These are phyloP conservation scores for Lepilemur ruficaudatus DNA, from an alignment of 2,797 vertebrate species.

Conservation along the genomic window DNA sequence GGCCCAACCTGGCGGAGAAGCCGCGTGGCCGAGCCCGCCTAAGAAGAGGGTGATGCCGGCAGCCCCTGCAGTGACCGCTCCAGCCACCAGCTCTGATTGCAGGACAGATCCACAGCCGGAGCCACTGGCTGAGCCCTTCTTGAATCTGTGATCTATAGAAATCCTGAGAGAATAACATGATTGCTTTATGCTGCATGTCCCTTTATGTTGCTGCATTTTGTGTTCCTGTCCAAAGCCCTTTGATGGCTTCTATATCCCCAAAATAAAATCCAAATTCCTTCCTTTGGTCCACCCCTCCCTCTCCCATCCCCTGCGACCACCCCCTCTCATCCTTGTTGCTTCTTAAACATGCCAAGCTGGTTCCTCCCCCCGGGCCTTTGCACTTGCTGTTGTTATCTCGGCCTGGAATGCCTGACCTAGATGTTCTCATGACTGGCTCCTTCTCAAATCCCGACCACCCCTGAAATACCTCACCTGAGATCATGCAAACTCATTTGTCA, in stretches of 20 bases:
- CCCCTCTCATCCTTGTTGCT: neutral
- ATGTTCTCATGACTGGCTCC: neutral
- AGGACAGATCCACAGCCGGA: neutral
- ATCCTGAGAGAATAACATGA: neutral
- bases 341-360: neutral
- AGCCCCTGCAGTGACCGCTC: neutral
- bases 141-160: neutral
- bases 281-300: neutral
- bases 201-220: neutral
- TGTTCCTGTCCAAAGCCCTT: neutral
- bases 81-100: neutral
- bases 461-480: neutral
- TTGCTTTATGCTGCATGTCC: no score
- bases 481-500: fast-evolving
- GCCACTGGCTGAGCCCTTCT: neutral
- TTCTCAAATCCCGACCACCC: neutral
- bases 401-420: neutral
- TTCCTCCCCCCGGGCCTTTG: neutral
- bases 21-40: neutral
- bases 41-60: neutral
- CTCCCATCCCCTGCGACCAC: neutral
- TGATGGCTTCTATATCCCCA: neutral
- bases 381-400: neutral
- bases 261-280: neutral
- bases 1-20: neutral